phyloP scores from a whole-genome alignment of 2,888 invertebrate genomes.

The Leptopilina drosophilae region DNA sequence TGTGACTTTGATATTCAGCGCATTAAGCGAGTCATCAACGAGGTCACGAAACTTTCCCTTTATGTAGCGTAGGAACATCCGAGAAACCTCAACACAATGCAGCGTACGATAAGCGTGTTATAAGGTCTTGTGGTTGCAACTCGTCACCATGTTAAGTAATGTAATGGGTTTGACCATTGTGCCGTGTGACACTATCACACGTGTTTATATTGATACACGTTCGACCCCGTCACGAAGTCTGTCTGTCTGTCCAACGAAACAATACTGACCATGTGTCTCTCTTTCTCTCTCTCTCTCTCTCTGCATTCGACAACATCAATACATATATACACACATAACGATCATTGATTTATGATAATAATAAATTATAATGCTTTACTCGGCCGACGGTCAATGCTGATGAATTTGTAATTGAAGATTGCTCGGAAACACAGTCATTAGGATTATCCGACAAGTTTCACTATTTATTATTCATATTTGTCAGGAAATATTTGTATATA shows the following conservation, averaged over 20 bases:
- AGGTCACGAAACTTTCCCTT: constrained; percentile 38
- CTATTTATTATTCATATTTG: constrained; percentile 19
- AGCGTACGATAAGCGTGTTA: constrained; percentile 41
- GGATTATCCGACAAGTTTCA: background rate
- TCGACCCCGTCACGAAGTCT: constrained; percentile 49
- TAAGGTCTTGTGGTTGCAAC: constrained; percentile 53
- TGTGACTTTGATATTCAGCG: constrained; percentile 11
- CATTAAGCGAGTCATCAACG: constrained; percentile 2
- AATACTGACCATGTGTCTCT: constrained; percentile 48
- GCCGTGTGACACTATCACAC: constrained; percentile 16
- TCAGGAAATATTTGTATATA: constrained; percentile 1
- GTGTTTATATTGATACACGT: constrained; percentile 56
- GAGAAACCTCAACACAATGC: constrained; percentile 36
- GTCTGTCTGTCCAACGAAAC: constrained; percentile 42
- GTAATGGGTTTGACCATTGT: constrained; percentile 9
- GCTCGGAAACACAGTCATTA: constrained; percentile 12
- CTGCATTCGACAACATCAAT: background rate
- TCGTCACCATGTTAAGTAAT: constrained; percentile 45
- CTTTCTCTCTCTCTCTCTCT: background rate
- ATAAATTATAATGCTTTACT: background rate
- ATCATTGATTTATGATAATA: constrained; percentile 23
- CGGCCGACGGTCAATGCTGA: background rate
- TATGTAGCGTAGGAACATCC: constrained; percentile 24
- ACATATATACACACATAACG: no score
- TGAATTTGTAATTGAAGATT: background rate